A percentile compares a stretch with the other conserved stretches of the same genome.
Conservation (phyloP, 92 coral and sea anemone genomes). For the Plumapathes pennacea region DNA sequence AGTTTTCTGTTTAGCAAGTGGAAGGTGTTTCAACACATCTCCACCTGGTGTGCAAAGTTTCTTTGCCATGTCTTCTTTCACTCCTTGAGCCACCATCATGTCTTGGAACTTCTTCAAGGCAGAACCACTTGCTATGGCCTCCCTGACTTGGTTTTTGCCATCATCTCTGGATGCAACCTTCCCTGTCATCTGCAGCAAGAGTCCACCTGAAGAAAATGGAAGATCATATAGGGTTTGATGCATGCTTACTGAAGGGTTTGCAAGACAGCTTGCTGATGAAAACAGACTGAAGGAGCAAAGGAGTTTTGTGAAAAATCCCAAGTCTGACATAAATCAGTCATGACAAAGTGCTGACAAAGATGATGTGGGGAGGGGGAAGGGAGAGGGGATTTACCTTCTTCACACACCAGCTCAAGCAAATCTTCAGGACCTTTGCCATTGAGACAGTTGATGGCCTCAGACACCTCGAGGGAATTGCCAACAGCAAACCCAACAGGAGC, state of each 20-base stretch:
- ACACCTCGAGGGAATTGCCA: constrained; percentile 93
- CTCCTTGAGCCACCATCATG: constrained; percentile 85
- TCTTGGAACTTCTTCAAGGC: constrained; percentile 74
- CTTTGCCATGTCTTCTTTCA: constrained; percentile 47
- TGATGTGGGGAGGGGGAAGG: too few species aligned
- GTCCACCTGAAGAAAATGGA: constrained; percentile 61
- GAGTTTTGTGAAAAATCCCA: too few species aligned
- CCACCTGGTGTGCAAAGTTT: constrained; percentile 62
- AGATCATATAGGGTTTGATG: too few species aligned
- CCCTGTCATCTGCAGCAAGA: constrained; percentile 53
- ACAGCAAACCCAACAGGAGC: constrained; percentile 82
- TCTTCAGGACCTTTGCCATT: constrained; percentile 91
- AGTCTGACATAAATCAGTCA: too few species aligned
- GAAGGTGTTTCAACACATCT: constrained; percentile 59
- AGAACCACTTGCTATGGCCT: constrained; percentile 58
- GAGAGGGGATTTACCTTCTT: constrained; percentile 85
- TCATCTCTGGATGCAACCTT: constrained; percentile 63
- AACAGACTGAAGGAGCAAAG: too few species aligned
- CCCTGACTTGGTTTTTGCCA: constrained; percentile 60
- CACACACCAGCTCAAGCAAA: constrained; percentile 82
- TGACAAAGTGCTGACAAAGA: too few species aligned
- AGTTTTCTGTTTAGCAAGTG: constrained; percentile 57
- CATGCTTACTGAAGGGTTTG: too few species aligned
- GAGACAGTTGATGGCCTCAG: constrained; percentile 84
- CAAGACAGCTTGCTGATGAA: too few species aligned